Evolutionary conservation across 2,113 vertebrate genomes (phyloP).

Genomic region (Paratilapia polleni): DNA sequence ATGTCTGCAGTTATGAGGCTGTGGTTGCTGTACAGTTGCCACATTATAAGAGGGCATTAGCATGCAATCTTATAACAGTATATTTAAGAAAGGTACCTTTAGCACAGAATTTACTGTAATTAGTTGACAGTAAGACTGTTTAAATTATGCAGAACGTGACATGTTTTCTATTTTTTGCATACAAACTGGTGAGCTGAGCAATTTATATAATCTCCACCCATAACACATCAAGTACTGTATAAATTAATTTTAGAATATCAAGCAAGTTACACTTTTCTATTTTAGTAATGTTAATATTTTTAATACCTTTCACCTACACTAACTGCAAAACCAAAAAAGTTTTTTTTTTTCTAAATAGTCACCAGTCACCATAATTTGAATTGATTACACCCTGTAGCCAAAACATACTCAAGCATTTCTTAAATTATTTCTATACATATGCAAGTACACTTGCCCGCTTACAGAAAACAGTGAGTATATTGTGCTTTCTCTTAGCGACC

Average conservation of each 20-base stretch:
- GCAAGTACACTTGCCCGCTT: background rate
- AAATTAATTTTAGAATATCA: background rate
- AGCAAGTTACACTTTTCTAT: no score
- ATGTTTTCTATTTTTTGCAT: background rate
- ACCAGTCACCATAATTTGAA: background rate
- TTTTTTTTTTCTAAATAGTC: background rate
- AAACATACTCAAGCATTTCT: background rate
- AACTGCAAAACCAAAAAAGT: background rate
- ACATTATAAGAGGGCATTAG: no score
- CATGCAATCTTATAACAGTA: background rate
- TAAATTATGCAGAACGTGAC: background rate
- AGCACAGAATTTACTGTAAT: background rate
- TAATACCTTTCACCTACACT: background rate
- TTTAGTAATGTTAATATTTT: background rate
- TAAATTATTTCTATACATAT: background rate
- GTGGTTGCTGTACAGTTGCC: background rate
- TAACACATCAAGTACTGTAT: background rate
- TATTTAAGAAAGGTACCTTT: background rate
- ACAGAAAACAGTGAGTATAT: background rate
- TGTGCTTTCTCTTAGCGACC: slow-evolving; percentile 13
- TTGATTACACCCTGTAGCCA: background rate
- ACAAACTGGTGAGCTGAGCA: background rate
- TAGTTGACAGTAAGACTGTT: background rate
- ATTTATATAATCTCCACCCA: background rate
- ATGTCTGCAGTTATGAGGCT: background rate